These are phyloP conservation scores for Dicrurus megarhynchus DNA, from an alignment of 2,113 vertebrate genomes.

Conservation along the genomic window DNA sequence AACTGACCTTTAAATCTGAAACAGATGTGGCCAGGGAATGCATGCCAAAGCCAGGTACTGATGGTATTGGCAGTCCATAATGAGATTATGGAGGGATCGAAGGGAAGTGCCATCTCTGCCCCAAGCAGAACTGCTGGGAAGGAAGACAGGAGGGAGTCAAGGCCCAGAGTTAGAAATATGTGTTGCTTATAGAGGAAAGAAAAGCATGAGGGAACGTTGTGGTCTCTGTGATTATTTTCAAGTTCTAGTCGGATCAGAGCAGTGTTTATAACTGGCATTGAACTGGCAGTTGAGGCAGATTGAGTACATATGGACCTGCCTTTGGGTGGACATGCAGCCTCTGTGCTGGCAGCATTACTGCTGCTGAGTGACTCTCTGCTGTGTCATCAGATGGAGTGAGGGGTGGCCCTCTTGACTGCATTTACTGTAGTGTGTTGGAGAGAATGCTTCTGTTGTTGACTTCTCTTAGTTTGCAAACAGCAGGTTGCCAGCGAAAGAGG, in stretches of 20 bases:
- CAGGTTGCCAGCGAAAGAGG: not conserved
- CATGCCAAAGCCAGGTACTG: not conserved
- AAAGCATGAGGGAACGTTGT: not conserved
- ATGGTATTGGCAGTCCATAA: not conserved
- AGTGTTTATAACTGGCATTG: not conserved
- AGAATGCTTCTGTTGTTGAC: not conserved
- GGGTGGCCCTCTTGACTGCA: not conserved
- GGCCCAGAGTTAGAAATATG: not conserved
- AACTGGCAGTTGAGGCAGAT: not conserved
- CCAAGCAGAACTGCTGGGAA: not conserved
- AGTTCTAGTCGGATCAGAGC: not conserved
- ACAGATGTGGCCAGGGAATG: not conserved
- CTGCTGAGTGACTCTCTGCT: not conserved
- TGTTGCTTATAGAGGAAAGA: not conserved
- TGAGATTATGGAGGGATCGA: rapidly evolving
- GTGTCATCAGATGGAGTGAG: not conserved
- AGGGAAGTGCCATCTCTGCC: not conserved
- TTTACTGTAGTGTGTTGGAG: not conserved
- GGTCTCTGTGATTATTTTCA: not conserved
- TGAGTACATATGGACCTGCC: not conserved
- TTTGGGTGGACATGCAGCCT: not conserved
- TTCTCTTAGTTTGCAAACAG: not conserved
- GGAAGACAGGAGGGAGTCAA: not conserved
- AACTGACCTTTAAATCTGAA: not conserved
- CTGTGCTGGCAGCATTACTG: not conserved